A percentile compares a stretch with the other conserved stretches of the same genome.
These are phyloP conservation scores for Uropetala carovei DNA, from an alignment of 2,888 invertebrate genomes.

Conservation along the genomic window DNA sequence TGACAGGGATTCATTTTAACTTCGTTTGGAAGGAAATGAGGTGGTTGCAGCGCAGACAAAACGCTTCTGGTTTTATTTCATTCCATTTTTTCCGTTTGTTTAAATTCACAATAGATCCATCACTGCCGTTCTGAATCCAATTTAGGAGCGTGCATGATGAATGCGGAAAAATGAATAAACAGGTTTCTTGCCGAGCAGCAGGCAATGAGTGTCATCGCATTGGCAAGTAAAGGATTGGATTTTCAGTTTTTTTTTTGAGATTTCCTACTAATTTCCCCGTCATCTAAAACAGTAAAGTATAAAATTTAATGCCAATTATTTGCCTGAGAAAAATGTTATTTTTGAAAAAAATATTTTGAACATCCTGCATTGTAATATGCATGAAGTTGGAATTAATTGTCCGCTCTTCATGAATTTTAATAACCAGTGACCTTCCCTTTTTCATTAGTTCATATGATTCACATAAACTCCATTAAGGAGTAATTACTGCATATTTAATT, in stretches of 20 bases:
- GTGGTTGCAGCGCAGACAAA: neutral
- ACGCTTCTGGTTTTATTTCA: neutral
- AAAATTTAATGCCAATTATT: too few relatives aligned
- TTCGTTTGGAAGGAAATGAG: neutral
- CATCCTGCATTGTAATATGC: too few relatives aligned
- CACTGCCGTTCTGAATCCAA: neutral
- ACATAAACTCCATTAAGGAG: too few relatives aligned
- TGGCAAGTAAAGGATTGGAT: neutral
- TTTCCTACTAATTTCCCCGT: too few relatives aligned
- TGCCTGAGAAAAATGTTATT: too few relatives aligned
- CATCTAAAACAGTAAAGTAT: too few relatives aligned
- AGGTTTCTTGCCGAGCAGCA: neutral
- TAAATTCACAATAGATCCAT: constrained; percentile 3
- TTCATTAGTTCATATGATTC: too few relatives aligned
- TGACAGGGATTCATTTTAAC: neutral
- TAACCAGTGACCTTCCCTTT: too few relatives aligned
- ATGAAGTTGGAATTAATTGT: too few relatives aligned
- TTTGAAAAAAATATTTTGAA: too few relatives aligned
- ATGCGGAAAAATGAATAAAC: neutral
- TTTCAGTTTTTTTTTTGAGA: neutral
- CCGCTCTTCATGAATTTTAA: too few relatives aligned
- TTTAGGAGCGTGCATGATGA: neutral
- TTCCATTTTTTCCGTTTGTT: neutral
- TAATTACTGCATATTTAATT: too few relatives aligned
- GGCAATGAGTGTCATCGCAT: neutral